Percentiles rank a stretch among this genome's conserved stretches.
phyloP scores from a whole-genome alignment of 2,888 invertebrate genomes.

The Thymelicus lineola region DNA sequence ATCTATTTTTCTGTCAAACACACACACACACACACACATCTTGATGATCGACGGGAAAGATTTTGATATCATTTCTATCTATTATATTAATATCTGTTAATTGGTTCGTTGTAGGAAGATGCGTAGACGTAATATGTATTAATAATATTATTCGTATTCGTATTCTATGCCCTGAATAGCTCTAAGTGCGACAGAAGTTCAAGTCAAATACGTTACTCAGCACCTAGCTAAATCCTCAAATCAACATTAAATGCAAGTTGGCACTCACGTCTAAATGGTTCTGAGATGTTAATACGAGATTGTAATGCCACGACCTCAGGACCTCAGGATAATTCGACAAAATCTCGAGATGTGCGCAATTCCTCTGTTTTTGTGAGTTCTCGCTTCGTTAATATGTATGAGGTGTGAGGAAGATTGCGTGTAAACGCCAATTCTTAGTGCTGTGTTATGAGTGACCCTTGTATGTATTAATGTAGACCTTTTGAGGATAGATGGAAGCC shows the following conservation, averaged over 20 bases:
- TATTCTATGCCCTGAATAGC: too few species aligned
- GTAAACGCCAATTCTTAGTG: conserved; percentile 57
- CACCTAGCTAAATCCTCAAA: neutral
- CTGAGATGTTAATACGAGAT: conserved; percentile 16
- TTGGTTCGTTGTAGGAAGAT: too few species aligned
- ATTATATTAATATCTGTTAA: too few species aligned
- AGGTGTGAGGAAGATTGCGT: conserved; percentile 57
- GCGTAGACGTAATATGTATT: too few species aligned
- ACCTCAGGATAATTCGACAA: conserved; percentile 42
- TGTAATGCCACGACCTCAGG: conserved; percentile 19
- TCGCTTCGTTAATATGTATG: conserved; percentile 70
- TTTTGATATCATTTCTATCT: too few species aligned
- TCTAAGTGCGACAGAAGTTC: neutral
- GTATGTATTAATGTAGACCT: conserved; percentile 69
- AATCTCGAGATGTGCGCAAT: conserved; percentile 54
- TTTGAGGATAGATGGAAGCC: conserved; percentile 63
- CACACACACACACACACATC: too few species aligned
- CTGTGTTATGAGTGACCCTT: conserved; percentile 69
- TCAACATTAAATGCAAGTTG: conserved; percentile 3
- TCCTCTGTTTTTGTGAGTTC: conserved; percentile 52
- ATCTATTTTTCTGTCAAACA: neutral
- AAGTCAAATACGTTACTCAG: neutral
- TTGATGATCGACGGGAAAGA: too few species aligned
- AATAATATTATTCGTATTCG: too few species aligned
- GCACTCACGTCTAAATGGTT: conserved; percentile 19